Evolutionary conservation across 2,113 vertebrate genomes (phyloP), one percentile per base, ranked within the genome.

Genomic region (Cinclus cinclus): DNA sequence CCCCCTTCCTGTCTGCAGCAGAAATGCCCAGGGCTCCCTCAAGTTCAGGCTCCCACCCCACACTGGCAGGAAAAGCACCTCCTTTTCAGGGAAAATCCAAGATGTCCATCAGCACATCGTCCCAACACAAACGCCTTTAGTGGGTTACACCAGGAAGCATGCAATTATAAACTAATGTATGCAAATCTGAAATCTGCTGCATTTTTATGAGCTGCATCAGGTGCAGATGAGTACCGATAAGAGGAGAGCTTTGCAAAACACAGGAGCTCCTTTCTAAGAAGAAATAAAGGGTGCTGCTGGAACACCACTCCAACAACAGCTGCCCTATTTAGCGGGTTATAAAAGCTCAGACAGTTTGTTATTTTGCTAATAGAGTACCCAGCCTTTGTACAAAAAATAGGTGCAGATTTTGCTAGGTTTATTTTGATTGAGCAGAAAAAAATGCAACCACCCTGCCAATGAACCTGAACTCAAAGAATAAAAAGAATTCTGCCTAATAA

Each of bases 281-380:
- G 76, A 49, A 92, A 94, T 30, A 95, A 90, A 90, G 88, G 71
- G 64, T 83, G 52, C 28, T 93, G 90, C 79, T 80, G 56, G 77
- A 90, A 92, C 82, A 83, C 75, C 76, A 90, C 92, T 96, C 88
- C 71, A 96, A 68, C 67, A 94, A 86, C 90, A 97, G 90, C 94
- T 93, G 90, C 85, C 73, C 83, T 75, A 86, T 96, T 94, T 90
- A 91, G 22, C 4, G 1, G 13, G 67, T 25, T 31, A 78, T 31
- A 80, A 95, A 94, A 70, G 73, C 88, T 90, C 76, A 44, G 9
- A 28, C 19, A 49, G 16, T 70, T 87, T 68, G 56, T 56, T 88
- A 60, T 85, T 92, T 63, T 2, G 8, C 58, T 70, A 37, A 70
- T 50, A 89, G 71, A 59, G 37, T 7, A 13, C 20, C 44, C 68